Base-by-base conservation (phyloP, 2,888 invertebrate genomes). In the Tipula helvola region DNA sequence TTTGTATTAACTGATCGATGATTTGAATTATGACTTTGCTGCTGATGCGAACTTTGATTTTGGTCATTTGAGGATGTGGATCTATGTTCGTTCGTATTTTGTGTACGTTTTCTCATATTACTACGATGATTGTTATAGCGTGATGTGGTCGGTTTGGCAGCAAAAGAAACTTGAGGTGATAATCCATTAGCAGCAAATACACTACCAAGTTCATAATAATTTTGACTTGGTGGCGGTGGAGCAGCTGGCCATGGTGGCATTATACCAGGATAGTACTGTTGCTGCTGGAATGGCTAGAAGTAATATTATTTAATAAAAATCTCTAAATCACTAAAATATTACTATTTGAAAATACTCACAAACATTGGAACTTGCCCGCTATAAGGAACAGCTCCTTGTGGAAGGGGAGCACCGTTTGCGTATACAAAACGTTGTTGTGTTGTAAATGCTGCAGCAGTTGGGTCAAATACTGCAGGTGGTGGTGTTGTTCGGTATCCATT, bases 161-260 rank as follows among this genome's bases (percentile, higher is more conserved):
- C 88, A 44, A 94, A 95, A 87, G 94, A 92, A 87, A 93, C 93
- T 90, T 95, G 95, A 86, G 95, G 95, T 87, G 95, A 93, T 88
- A 96, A 91, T 87, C 95, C 95, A 91, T 96, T 96, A 89, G 95
- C 93, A 88, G 95, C 93, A 91, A 95, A 95, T 88, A 96, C 94
- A 90, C 94, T 93, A 88, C 94, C 93, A 89, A 95, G 93, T 88
- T 95, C 95, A 89, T 94, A 95, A 90, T 93, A 95, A 88, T 93
- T 93, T 88, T 92, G 92, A 86, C 91, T 90, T 87, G 92, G 91
- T 85, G 92, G 90, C 86, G 93, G 92, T 86, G 91, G 89, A 42
- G 91, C 90, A 71, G 91, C 89, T 86, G 91, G 92, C 91, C 90
- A 92, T 88, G 94, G 92, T 87, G 92, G 92, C 90, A 95, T 92